phyloP scores from a whole-genome alignment of 2,797 vertebrate species.

The Myotis pilosus region DNA sequence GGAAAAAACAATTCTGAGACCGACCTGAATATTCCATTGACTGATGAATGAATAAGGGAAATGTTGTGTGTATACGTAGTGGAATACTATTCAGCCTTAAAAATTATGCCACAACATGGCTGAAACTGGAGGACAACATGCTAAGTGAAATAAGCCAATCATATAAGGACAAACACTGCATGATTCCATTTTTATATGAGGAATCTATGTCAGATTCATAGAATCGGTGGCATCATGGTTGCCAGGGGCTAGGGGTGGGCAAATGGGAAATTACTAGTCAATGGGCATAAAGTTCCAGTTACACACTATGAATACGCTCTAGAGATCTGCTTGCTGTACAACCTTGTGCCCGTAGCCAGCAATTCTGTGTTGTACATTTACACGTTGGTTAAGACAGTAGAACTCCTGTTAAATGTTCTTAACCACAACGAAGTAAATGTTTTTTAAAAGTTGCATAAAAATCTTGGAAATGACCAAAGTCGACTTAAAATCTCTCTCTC shows the following conservation, averaged over 20 bases:
- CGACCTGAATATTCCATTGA: not conserved
- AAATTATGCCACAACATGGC: not conserved
- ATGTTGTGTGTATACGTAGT: too few relatives aligned
- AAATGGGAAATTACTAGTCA: not conserved
- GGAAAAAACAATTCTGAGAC: constrained; percentile 12
- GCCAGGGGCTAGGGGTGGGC: not conserved
- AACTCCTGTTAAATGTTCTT: not conserved
- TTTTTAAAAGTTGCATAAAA: not conserved
- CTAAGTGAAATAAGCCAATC: not conserved
- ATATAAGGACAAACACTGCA: not conserved
- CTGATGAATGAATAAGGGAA: not conserved
- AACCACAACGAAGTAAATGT: too few relatives aligned
- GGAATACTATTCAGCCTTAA: not conserved
- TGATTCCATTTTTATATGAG: too few relatives aligned
- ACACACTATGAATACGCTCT: not conserved
- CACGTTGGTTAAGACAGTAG: not conserved
- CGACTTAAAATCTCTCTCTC: constrained; percentile 47
- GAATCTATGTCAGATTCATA: not conserved
- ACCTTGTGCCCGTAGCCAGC: too few relatives aligned
- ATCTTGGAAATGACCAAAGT: not conserved
- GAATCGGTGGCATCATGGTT: not conserved
- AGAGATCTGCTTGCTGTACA: not conserved
- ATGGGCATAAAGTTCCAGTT: not conserved
- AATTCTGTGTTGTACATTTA: not conserved
- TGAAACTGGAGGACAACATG: not conserved